These are phyloP conservation scores for Andrena haemorrhoa DNA, from an alignment of 2,888 invertebrate genomes.

Conservation along the genomic window DNA sequence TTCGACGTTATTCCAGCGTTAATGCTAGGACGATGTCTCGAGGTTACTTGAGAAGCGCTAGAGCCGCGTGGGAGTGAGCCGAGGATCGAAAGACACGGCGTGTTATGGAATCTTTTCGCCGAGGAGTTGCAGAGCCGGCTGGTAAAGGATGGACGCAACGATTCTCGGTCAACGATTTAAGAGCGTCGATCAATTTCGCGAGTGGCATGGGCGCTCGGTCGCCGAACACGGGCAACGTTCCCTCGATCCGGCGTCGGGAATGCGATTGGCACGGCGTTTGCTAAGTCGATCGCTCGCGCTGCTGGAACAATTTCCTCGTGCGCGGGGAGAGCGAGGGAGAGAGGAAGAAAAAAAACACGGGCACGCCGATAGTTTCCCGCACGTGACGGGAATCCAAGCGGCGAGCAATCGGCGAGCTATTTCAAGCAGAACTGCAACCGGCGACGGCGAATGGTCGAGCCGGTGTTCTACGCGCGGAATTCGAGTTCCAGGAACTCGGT, in stretches of 20 bases:
- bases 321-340: background rate
- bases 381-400: slow-evolving; percentile 75
- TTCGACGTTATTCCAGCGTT: no score
- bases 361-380: slow-evolving; percentile 72
- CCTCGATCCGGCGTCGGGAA: slow-evolving; percentile 64
- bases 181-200: slow-evolving; percentile 45
- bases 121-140: no score
- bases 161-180: slow-evolving; percentile 15
- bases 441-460: slow-evolving; percentile 26
- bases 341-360: slow-evolving; percentile 62
- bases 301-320: slow-evolving; percentile 75
- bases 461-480: background rate
- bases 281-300: slow-evolving; percentile 70
- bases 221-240: slow-evolving; percentile 52
- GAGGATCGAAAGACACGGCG: no score
- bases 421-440: slow-evolving; percentile 62
- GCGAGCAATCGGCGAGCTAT: slow-evolving; percentile 43
- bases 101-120: no score
- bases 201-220: background rate
- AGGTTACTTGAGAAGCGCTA: no score
- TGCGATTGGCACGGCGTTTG: slow-evolving; percentile 75
- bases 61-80: no score
- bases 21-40: no score
- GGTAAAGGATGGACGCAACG: no score
- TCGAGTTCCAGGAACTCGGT: slow-evolving; percentile 39